Evolutionary conservation across 2,113 vertebrate species (phyloP), one percentile per base, ranked within the genome.

Genomic region (Hippocampus zosterae): DNA sequence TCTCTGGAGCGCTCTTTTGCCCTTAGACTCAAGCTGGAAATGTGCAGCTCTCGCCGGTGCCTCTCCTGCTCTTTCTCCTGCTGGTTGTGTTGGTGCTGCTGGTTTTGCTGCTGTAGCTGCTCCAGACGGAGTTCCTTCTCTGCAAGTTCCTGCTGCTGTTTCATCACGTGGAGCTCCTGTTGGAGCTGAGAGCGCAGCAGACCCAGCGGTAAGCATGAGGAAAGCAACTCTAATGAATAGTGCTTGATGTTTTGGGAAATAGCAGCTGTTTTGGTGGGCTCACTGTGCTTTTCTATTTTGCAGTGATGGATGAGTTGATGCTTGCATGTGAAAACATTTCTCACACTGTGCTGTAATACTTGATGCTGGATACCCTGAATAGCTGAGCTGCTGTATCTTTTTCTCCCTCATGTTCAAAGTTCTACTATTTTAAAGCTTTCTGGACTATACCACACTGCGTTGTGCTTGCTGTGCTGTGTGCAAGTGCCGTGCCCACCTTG

Each of bases 141-240:
- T 79, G 95, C 89, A 75, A 96, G 92, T 89, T 99, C 96, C 92
- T 98, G 96, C 78, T 96, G 95, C 73, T 98, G 96, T 88, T 98
- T 98, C 93, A 98, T 95, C 84, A 93, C 93, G 91, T 98, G 94
- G 76, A 98, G 93, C 93, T 99, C 96, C 92, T 99, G 96, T 93
- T 99, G 97, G 85, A 98, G 93, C 97, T 98, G 93, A 87, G 85
- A 89, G 84, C 73, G 60, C 75, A 1, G 23, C 60, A 27, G 40
- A 27, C 60, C 55, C 71, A 42, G n/a, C 41, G 53, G 71, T 75
- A 68, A 88, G 80, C 76, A 66, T 57, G 65, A 60, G 65, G 23
- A 19, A 12, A 72, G 33, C 41, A 68, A 33, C 55, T 64, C 66
- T 66, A 66, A 83, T 61, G 63, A 67, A 85, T 59, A 37, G 27